A percentile compares a stretch with the other conserved stretches of the same genome.
phyloP scores from a whole-genome alignment of 2,797 vertebrate species.

The Brachyrhaphis roseni region DNA sequence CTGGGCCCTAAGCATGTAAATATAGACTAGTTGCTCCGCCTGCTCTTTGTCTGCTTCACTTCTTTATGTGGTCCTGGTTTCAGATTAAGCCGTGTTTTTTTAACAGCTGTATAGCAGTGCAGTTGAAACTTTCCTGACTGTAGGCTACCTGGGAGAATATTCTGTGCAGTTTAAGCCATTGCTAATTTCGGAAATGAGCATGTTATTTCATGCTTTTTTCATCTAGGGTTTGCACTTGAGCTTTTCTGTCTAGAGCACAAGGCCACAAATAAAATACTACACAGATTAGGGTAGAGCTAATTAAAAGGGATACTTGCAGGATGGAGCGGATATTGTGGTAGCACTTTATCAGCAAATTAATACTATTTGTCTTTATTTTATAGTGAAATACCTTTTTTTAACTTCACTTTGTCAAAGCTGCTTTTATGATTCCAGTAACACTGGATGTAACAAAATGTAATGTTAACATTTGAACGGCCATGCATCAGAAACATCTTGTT shows the following conservation, averaged over 20 bases:
- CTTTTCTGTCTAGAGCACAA: not conserved
- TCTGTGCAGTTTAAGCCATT: not conserved
- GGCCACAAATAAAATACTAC: not conserved
- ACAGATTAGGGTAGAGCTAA: not conserved
- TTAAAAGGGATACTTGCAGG: not conserved
- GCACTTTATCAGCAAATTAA: not conserved
- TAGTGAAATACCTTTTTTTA: not conserved
- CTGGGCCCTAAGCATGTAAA: constrained; percentile 2
- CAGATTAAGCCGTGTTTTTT: not conserved
- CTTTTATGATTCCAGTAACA: not conserved
- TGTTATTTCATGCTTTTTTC: not conserved
- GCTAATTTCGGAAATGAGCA: not conserved
- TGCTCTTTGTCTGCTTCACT: not conserved
- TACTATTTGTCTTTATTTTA: not conserved
- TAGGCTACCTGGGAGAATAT: not conserved
- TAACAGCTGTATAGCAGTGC: not conserved
- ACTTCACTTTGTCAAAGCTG: not conserved
- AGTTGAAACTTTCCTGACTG: not conserved
- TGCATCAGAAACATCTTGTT: not conserved
- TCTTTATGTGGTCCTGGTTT: not conserved
- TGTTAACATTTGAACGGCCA: not conserved
- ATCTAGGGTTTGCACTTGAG: not conserved
- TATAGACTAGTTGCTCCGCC: constrained; percentile 3
- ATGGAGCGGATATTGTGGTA: not conserved
- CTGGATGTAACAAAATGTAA: not conserved